Conservation (phyloP, 2,113 vertebrate genomes). For the Tonatia bakeri region DNA sequence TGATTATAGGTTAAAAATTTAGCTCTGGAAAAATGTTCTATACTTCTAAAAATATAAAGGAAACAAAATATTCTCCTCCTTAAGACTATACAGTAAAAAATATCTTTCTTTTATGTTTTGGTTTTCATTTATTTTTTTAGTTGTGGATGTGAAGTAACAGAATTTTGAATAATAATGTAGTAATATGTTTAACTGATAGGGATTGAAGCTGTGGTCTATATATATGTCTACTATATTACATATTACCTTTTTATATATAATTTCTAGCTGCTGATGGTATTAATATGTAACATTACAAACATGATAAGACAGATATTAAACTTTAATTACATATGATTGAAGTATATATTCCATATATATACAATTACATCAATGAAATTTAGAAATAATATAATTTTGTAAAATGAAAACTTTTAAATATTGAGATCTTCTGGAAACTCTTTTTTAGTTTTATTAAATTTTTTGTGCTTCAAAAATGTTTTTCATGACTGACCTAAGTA, state of each 20-base stretch:
- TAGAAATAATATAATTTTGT: background rate
- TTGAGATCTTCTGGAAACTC: background rate
- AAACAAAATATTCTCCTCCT: background rate
- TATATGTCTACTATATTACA: background rate
- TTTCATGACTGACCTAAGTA: background rate
- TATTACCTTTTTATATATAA: background rate
- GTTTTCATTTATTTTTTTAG: background rate
- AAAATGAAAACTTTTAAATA: background rate
- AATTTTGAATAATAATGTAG: background rate
- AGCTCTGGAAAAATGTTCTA: background rate
- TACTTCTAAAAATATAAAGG: background rate
- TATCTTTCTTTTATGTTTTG: background rate
- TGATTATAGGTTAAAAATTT: background rate
- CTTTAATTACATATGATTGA: background rate
- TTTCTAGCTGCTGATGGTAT: background rate
- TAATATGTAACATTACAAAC: background rate
- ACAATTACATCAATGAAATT: background rate
- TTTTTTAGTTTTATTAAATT: background rate
- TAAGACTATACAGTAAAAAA: background rate
- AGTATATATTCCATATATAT: background rate
- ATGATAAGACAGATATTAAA: background rate
- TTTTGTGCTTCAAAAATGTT: background rate
- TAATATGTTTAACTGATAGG: background rate
- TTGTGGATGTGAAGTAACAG: background rate
- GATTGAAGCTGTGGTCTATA: background rate